These are phyloP conservation scores for Rhabditophanes sp. DNA, from an alignment of 2,888 invertebrate genomes.

Conservation along the genomic window DNA sequence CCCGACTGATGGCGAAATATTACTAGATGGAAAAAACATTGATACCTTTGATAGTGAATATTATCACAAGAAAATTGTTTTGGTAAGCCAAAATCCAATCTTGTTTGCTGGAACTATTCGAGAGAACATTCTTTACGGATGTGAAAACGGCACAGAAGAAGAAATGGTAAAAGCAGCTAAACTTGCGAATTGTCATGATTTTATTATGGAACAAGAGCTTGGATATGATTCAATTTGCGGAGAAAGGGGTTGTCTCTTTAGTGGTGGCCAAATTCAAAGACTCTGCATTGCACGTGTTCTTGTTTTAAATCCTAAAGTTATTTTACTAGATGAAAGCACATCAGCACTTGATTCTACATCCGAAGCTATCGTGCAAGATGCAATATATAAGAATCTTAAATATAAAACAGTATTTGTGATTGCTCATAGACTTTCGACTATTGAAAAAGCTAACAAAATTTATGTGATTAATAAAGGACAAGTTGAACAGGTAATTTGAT, in stretches of 20 bases:
- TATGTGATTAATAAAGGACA: constrained; percentile 39
- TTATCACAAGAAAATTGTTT: constrained; percentile 45
- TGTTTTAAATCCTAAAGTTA: constrained; percentile 40
- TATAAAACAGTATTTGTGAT: constrained; percentile 48
- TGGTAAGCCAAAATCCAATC: constrained; percentile 25
- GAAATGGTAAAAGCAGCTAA: constrained; percentile 44
- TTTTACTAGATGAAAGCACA: constrained; percentile 32
- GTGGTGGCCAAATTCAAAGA: constrained; percentile 48
- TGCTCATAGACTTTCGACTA: constrained; percentile 48
- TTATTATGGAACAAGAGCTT: constrained; percentile 43
- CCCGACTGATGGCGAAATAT: constrained; percentile 42
- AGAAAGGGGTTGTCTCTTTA: constrained; percentile 46
- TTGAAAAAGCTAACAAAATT: constrained; percentile 47
- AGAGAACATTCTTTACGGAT: constrained; percentile 38
- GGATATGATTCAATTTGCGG: constrained; percentile 46
- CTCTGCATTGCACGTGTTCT: constrained; percentile 47
- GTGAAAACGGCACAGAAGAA: constrained; percentile 26
- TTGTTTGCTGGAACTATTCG: constrained; percentile 45
- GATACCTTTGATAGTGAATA: constrained; percentile 45
- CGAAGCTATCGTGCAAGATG: constrained; percentile 27
- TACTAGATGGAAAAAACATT: constrained; percentile 44
- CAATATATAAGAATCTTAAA: constrained; percentile 13
- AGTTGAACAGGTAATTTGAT: constrained; percentile 38
- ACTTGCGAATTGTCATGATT: constrained; percentile 47
- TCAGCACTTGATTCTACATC: constrained; percentile 26